Evolutionary conservation across 2,113 vertebrate genomes (phyloP), one percentile per base, ranked within the genome.

Genomic region (Piaya cayana): DNA sequence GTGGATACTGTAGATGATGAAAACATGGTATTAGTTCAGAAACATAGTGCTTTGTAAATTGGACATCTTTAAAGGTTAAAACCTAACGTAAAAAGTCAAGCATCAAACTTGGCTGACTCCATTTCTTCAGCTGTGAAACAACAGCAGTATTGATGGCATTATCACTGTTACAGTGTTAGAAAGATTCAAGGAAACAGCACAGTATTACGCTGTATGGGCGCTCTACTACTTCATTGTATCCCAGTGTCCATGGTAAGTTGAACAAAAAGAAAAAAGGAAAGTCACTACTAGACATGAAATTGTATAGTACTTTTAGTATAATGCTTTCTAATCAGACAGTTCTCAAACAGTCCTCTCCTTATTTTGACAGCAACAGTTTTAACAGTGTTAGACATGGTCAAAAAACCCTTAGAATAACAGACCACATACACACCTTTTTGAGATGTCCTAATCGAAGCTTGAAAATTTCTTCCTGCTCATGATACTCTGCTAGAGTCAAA

Each of bases 401-500:
- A 53, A 63, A 56, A 82, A 22, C 49, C 47, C 70, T 25, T 63
- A 91, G 7, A 76, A 69, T n/a, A 49, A 67, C 82, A 72, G 21
- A 68, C 5, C 56, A n/a, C 1, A 76, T 74, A 94, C 96, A 47
- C 97, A 99, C 99, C 99, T 99, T 99, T 98, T 99, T 99, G 93
- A 99, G 98, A 98, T 99, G 99, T 96, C 99, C 99, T 90, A 99
- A 98, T 94, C 99, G 98, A 95, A 99, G 98, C 96, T 99, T 99
- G 98, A 99, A 99, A 97, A 99, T 99, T 98, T 99, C 99, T 97
- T 99, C 99, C 97, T 99, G 99, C 96, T 99, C 99, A 8, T 99
- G 99, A 97, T 99, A 99, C 95, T 99, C 99, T 91, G 99, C 99
- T 97, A 99, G 96, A 78, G 99, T 99, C 96, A 99, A 98, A 97